Evolutionary conservation across 1,140 invertebrate genomes (phyloP), one percentile per base, ranked within the genome.

Genomic region (Drosophila gunungcola): DNA sequence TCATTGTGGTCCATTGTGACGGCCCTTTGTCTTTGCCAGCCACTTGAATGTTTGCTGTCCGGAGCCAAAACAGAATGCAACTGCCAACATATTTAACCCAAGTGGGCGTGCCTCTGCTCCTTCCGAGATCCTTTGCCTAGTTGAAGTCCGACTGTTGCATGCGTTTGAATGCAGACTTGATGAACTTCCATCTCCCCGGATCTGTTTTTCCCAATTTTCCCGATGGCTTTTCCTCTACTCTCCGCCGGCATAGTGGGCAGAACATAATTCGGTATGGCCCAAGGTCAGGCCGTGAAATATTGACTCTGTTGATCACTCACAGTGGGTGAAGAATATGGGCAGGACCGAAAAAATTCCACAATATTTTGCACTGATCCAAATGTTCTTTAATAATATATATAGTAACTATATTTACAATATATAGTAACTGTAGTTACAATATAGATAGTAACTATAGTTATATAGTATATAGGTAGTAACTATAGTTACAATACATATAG

Each of bases 101-200:
- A 58, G 60, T 68, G 38, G 36, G 11, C 7, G 52, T 21, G 21
- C 27, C 7, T 9, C 29, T 0, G 1, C 6, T 10, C 51, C n/a
- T 5, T 11, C 4, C 25, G 5, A 29, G 3, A 6, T 12, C 4
- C 5, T 27, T 45, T 12, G 3, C 21, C 41, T 34, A 29, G 42
- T 73, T 62, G 67, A 52, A 39, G 34, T 57, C 51, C 57, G 38
- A 75, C 60, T 49, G 25, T 76, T 80, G 72, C 57, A 84, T 80
- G 77, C 81, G 73, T 85, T 80, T 84, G 81, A 85, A 85, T 84
- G 76, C 80, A 51, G 69, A 80, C 80, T 84, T 84, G 81, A 84
- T 80, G 76, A 84, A 84, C 80, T 32, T 27, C 25, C 34, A 9
- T 38, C 29, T 34, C 32, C 21, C 36, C 13, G n/a, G 21, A 45